Percentiles rank a stretch among this genome's conserved stretches.
phyloP scores from a whole-genome alignment of 2,113 vertebrate species.

The Corythoichthys intestinalis region DNA sequence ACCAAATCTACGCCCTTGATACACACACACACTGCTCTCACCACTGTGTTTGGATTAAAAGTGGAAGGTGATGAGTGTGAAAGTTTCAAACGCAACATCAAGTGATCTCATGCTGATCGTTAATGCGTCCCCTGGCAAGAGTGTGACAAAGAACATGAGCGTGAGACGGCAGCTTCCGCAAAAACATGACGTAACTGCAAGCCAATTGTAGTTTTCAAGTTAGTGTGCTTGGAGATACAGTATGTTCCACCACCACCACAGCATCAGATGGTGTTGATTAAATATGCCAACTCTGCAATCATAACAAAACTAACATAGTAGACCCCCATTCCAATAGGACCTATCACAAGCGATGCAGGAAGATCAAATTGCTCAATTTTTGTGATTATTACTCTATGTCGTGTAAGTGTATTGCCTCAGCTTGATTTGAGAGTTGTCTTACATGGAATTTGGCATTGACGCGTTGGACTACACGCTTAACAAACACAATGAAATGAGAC shows the following conservation, averaged over 20 bases:
- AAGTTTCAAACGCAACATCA: not conserved
- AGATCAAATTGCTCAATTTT: not conserved
- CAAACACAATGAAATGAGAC: not conserved
- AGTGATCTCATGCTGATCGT: not conserved
- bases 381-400: not conserved
- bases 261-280: not conserved
- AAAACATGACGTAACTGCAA: not conserved
- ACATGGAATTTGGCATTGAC: not conserved
- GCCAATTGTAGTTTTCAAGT: not conserved
- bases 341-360: not conserved
- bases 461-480: not conserved
- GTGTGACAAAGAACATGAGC: not conserved
- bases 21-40: not conserved
- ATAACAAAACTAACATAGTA: too few species aligned
- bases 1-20: too few species aligned
- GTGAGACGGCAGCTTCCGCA: not conserved
- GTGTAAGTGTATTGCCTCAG: not conserved
- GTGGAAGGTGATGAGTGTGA: not conserved
- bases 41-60: not conserved
- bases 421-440: not conserved
- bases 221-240: not conserved
- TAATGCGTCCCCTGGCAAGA: not conserved
- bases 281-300: not conserved
- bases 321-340: not conserved
- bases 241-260: not conserved